Evolutionary conservation across 2,888 invertebrate species (phyloP), one percentile per base, ranked within the genome.

Genomic region (Microchrysa polita): DNA sequence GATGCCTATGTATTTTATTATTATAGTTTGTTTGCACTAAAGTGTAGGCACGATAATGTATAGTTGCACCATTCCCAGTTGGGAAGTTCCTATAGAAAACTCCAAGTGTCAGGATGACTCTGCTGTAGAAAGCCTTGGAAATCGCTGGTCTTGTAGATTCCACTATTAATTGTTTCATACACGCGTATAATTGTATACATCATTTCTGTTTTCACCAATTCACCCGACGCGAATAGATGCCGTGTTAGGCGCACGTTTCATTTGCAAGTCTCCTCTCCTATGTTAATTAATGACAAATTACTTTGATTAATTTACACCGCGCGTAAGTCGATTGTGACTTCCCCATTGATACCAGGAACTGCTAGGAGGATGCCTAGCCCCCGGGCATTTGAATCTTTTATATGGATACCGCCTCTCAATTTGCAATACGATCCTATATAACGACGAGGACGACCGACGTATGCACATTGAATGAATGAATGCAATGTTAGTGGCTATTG

Each of bases 251-350:
- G 48, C 20, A 20, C 48, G 7, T 22, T 48, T 1, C 22, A 34
- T 65, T 48, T 65, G 7, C 65, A 44, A 65, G 23, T 60, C 48
- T 42, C 60, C 59, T 22, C 71, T 42, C n/a, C n/a, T 71, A 72
- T 72, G 67, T 74, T 75, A 73, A 75, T 75, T 75, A 73, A 74
- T 74, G 75, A 75, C 75, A 75, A 75, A 75, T 75, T 67, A 74
- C 72, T 60, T 72, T 74, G 73, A 74, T 75, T 75, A 75, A 75
- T 75, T 75, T 75, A 67, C 75, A 73, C 73, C 60, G 57, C n/a
- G n/a, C 60, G 67, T 72, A 72, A 60, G 67, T 65, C 52, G 63
- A 52, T 42, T 61, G 42, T n/a, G 16, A 14, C 34, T 42, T n/a
- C n/a, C n/a, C 65, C 5, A 16, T 44, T 65, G 40, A 67, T 69